Conservation (phyloP, 2,888 invertebrate species). For the Anarsia innoxiella region DNA sequence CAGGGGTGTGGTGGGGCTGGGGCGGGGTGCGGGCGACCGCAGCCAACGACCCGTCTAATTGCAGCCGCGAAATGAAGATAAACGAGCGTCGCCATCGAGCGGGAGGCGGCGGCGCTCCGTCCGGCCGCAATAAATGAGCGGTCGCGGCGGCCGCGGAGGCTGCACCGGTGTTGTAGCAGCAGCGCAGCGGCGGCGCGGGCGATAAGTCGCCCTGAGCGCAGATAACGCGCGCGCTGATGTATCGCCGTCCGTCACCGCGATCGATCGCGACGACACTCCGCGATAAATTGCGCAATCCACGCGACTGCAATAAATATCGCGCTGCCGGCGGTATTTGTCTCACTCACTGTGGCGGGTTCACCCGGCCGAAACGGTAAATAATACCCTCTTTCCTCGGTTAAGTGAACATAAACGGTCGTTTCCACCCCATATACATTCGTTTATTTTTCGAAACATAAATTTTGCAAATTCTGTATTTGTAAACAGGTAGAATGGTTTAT, state of each 20-base stretch:
- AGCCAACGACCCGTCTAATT: conserved; percentile 82
- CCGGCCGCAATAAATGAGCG: conserved; percentile 58
- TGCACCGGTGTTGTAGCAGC: conserved; percentile 44
- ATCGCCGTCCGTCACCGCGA: conserved; percentile 66
- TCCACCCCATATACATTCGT: conserved; percentile 75
- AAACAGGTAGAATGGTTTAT: conserved; percentile 30
- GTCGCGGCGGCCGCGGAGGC: conserved; percentile 27
- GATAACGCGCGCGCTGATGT: conserved; percentile 70
- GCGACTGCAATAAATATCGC: conserved; percentile 72
- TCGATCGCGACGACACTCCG: conserved; percentile 71
- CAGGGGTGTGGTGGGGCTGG: conserved; percentile 29
- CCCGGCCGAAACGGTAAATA: conserved; percentile 74
- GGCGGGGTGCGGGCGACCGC: conserved; percentile 54
- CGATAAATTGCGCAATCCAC: conserved; percentile 75
- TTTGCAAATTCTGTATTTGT: conserved; percentile 59
- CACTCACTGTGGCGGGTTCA: conserved; percentile 72
- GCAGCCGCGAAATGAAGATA: conserved; percentile 81
- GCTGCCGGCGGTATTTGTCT: conserved; percentile 68
- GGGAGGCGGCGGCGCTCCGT: conserved; percentile 57
- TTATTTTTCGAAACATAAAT: conserved; percentile 74
- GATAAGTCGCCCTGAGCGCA: conserved; percentile 70
- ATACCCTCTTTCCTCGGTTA: conserved; percentile 75
- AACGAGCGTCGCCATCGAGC: conserved; percentile 79
- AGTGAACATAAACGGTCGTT: conserved; percentile 75
- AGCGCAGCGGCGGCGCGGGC: conserved; percentile 25